These are phyloP conservation scores for Lamprotornis superbus DNA, from an alignment of 2,113 vertebrate genomes.

Conservation along the genomic window DNA sequence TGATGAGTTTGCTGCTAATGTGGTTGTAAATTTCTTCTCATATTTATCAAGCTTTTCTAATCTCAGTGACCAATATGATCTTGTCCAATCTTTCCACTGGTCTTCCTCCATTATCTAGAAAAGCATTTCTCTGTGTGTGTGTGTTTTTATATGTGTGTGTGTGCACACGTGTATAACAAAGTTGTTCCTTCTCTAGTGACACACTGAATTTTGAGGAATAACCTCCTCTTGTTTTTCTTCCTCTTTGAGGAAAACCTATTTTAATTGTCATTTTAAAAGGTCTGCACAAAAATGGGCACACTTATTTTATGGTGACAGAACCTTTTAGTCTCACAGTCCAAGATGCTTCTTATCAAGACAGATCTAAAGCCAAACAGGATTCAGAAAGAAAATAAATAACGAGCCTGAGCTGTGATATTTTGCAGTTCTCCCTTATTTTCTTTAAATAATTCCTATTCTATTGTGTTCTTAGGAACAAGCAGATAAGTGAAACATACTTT, in stretches of 20 bases:
- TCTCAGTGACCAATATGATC: background rate
- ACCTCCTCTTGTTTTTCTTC: background rate
- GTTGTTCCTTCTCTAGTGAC: background rate
- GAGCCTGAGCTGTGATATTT: background rate
- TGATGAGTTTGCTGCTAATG: background rate
- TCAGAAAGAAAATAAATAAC: background rate
- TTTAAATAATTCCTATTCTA: slow-evolving; percentile 1
- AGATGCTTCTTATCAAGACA: background rate
- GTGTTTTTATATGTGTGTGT: accelerated
- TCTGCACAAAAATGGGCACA: background rate
- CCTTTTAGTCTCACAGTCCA: background rate
- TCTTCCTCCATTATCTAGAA: background rate
- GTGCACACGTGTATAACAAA: background rate
- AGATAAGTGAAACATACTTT: slow-evolving; percentile 24
- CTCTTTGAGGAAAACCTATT: background rate
- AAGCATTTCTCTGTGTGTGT: background rate
- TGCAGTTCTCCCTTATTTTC: background rate
- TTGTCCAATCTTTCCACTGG: background rate
- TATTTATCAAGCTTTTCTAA: background rate
- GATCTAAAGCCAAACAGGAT: background rate
- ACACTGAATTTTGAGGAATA: background rate
- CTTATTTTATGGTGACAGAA: background rate
- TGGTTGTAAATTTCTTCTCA: background rate
- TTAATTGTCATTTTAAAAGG: background rate
- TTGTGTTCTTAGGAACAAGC: background rate